Conservation (phyloP, 2,888 invertebrate genomes). For the Acronicta alni region DNA sequence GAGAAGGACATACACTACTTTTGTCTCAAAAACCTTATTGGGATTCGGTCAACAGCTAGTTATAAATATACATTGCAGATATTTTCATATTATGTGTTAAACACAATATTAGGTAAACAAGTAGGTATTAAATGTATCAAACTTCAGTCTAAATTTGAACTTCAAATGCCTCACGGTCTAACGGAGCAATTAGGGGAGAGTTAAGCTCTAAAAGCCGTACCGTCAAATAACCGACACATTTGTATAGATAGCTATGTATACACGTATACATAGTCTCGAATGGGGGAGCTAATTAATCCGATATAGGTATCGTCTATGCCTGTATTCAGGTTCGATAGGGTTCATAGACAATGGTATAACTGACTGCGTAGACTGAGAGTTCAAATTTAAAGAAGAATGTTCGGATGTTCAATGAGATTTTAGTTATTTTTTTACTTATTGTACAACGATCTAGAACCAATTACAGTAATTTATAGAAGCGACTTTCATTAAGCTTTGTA, state of each 20-base stretch:
- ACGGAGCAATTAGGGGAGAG: slow-evolving; percentile 3
- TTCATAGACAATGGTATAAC: slow-evolving; percentile 24
- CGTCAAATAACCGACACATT: not conserved
- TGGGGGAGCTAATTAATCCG: slow-evolving; percentile 20
- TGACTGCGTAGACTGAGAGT: slow-evolving; percentile 1
- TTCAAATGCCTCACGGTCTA: slow-evolving; percentile 2
- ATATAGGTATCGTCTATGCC: not conserved
- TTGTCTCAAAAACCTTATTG: too few species aligned
- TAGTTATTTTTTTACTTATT: too few species aligned
- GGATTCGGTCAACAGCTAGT: too few species aligned
- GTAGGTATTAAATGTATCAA: slow-evolving; percentile 2
- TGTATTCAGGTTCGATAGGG: not conserved
- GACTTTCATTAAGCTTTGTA: too few species aligned
- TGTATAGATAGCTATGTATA: not conserved
- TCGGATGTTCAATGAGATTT: too few species aligned
- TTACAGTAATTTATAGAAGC: too few species aligned
- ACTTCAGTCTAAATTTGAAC: slow-evolving; percentile 7
- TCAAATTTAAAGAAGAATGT: not conserved
- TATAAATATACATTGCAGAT: too few species aligned
- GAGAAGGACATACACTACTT: too few species aligned
- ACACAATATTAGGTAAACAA: not conserved
- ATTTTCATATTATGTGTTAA: too few species aligned
- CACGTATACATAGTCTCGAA: not conserved
- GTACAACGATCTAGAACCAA: too few species aligned
- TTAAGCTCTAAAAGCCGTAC: slow-evolving; percentile 10